Evolutionary conservation across 2,113 vertebrate species (phyloP).

Genomic region (Crotophaga sulcirostris): DNA sequence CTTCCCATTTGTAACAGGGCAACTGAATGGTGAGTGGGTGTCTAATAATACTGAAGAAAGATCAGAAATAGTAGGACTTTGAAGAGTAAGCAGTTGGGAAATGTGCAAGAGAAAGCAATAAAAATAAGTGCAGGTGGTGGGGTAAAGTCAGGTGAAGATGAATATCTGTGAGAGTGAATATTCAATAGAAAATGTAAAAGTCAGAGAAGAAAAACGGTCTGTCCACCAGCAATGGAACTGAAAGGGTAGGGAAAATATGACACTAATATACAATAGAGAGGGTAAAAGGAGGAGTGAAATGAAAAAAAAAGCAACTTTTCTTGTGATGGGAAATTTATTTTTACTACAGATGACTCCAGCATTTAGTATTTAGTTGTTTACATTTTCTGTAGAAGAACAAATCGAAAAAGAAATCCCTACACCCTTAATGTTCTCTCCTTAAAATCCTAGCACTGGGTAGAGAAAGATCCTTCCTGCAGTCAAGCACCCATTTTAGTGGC

Average conservation of each 20-base stretch:
- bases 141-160: background rate
- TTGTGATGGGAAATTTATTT: background rate
- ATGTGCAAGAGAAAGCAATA: background rate
- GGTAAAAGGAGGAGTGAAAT: background rate
- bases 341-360: background rate
- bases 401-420: background rate
- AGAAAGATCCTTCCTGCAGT: background rate
- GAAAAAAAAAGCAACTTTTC: background rate
- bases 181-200: background rate
- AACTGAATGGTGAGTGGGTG: background rate
- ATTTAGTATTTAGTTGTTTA: background rate
- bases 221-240: background rate
- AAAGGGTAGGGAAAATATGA: background rate
- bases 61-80: background rate
- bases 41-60: background rate
- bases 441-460: background rate
- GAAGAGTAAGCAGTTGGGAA: background rate
- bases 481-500: background rate
- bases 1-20: background rate
- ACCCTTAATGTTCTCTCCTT: background rate
- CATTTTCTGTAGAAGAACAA: background rate
- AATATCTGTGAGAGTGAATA: background rate
- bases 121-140: background rate
- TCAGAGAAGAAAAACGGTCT: background rate
- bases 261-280: background rate